These are phyloP conservation scores for Notothenia rossii DNA, from an alignment of 2,113 vertebrate species.

Conservation along the genomic window DNA sequence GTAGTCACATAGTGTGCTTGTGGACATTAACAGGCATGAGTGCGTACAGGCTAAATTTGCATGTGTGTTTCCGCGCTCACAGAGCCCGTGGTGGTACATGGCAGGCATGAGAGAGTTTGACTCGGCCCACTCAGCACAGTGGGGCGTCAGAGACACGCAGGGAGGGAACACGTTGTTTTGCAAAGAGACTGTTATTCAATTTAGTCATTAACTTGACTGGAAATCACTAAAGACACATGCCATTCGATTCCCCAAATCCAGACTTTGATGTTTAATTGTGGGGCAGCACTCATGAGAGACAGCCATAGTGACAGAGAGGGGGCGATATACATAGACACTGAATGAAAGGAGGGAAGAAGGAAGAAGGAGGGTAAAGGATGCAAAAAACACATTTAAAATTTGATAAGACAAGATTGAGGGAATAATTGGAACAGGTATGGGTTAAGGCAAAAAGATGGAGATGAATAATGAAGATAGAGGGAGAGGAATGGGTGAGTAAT, in stretches of 20 bases:
- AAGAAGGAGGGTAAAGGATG: not conserved
- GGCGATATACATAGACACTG: not conserved
- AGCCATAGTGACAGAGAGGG: conserved; percentile 9
- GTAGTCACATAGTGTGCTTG: not conserved
- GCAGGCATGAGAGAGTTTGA: conserved; percentile 35
- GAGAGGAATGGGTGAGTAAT: not conserved
- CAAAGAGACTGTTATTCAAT: conserved; percentile 34
- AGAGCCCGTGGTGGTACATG: conserved; percentile 37
- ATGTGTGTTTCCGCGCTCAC: not conserved
- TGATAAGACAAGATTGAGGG: not conserved
- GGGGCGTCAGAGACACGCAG: conserved; percentile 11
- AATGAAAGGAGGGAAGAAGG: not conserved
- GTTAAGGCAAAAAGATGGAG: conserved; percentile 7
- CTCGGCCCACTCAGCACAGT: conserved; percentile 53
- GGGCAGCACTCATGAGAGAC: conserved; percentile 39
- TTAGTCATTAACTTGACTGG: conserved; percentile 44
- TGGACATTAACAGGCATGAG: conserved; percentile 5
- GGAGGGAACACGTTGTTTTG: conserved; percentile 46
- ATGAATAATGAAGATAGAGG: not conserved
- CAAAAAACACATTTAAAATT: not conserved
- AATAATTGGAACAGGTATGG: not conserved
- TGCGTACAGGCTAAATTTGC: conserved; percentile 8
- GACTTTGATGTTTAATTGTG: conserved; percentile 72
- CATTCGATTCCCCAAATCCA: not conserved
- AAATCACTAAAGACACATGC: conserved; percentile 18